These are phyloP conservation scores for Pseudoips prasinana DNA, from an alignment of 2,888 invertebrate species.

Conservation along the genomic window DNA sequence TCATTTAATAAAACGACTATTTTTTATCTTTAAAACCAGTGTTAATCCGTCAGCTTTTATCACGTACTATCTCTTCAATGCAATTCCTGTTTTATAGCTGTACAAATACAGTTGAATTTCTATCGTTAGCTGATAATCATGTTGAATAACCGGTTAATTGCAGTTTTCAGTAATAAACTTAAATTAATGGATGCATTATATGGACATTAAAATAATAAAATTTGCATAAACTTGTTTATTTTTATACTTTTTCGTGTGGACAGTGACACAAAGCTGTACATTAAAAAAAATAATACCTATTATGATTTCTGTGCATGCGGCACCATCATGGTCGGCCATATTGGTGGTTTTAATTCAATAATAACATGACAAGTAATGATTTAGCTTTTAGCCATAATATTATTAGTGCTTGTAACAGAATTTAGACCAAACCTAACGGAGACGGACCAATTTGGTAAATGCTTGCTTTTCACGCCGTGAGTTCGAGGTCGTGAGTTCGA, in stretches of 20 bases:
- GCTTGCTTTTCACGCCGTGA: no score
- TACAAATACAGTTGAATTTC: constrained; percentile 7
- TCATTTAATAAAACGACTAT: constrained; percentile 13
- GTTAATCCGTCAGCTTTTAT: constrained; percentile 42
- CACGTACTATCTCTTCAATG: constrained; percentile 13
- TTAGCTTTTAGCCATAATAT: no score
- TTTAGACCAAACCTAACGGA: no score
- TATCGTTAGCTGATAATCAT: neutral
- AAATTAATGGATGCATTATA: constrained; percentile 17
- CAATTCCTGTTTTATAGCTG: constrained; percentile 1
- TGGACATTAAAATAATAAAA: constrained; percentile 10
- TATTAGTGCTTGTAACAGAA: no score
- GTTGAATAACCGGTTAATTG: constrained; percentile 18
- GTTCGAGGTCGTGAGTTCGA: no score
- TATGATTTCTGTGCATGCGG: no score
- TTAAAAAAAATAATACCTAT: neutral
- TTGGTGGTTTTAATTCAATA: no score
- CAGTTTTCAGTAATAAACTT: constrained; percentile 19
- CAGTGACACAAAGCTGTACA: constrained; percentile 9
- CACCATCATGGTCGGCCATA: no score
- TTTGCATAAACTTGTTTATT: constrained; percentile 23
- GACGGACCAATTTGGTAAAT: no score
- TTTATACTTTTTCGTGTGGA: constrained; percentile 14
- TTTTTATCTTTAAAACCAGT: constrained; percentile 43
- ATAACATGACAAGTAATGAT: no score